phyloP scores from a whole-genome alignment of 2,797 vertebrate species.

The Pteropus rufus region DNA sequence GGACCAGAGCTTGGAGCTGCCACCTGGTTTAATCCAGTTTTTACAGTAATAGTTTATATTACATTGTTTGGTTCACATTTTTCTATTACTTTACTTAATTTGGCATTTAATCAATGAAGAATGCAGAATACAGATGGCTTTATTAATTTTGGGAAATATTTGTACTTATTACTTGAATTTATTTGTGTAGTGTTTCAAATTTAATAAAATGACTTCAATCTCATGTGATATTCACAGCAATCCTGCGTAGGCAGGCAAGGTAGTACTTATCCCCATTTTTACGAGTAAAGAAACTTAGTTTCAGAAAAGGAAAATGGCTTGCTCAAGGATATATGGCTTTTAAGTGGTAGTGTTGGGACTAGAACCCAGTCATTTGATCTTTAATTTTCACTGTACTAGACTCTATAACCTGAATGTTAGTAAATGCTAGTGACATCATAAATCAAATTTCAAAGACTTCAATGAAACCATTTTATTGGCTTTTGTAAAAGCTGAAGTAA shows the following conservation, averaged over 20 bases:
- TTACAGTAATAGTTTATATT: not conserved
- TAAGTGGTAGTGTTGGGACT: not conserved
- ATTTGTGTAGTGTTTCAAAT: conserved; percentile 25
- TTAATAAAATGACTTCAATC: not conserved
- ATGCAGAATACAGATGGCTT: not conserved
- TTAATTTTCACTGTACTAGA: not conserved
- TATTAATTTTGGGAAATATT: conserved; percentile 30
- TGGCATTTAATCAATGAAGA: conserved; percentile 25
- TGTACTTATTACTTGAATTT: not conserved
- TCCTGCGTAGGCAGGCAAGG: not conserved
- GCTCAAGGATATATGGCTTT: not conserved
- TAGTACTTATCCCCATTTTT: not conserved
- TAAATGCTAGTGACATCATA: not conserved
- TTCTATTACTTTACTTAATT: conserved; percentile 39
- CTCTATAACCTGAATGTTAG: not conserved
- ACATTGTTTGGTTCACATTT: conserved; percentile 31
- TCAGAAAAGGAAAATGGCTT: conserved; percentile 35
- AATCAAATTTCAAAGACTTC: conserved; percentile 11
- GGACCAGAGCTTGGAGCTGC: not conserved
- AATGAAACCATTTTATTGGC: conserved; percentile 40
- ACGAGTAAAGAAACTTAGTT: conserved; percentile 25
- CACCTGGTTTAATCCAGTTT: conserved; percentile 13
- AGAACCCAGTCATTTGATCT: not conserved
- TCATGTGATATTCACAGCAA: not conserved
- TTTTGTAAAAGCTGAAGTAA: conserved; percentile 18